phyloP scores from a whole-genome alignment of 2,113 vertebrate species.

The Verasper variegatus region DNA sequence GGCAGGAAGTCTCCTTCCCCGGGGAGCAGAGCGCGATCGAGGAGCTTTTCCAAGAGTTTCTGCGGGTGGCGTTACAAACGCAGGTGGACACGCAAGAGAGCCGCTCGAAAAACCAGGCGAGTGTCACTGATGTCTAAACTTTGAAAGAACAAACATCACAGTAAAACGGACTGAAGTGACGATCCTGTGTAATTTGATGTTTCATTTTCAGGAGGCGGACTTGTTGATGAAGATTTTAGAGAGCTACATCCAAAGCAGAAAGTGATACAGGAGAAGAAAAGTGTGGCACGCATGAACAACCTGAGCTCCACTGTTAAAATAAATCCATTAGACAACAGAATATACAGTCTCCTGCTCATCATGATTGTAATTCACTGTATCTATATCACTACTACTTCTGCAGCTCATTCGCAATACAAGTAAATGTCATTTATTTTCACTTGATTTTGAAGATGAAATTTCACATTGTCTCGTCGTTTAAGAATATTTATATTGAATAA shows the following conservation, averaged over 20 bases:
- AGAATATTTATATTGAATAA: constrained; percentile 77
- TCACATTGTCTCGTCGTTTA: constrained; percentile 48
- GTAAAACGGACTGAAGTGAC: background rate
- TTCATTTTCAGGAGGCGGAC: constrained; percentile 80
- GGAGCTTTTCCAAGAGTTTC: constrained; percentile 83
- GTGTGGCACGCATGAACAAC: constrained; percentile 33
- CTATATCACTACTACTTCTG: constrained; percentile 2
- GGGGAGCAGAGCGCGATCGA: constrained; percentile 74
- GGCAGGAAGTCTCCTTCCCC: constrained; percentile 56
- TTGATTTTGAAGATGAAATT: constrained; percentile 49
- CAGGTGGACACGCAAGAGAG: constrained; percentile 77
- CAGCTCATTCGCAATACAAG: constrained; percentile 45
- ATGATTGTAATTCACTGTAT: constrained; percentile 61
- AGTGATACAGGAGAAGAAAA: constrained; percentile 49
- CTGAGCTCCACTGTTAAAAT: constrained; percentile 33
- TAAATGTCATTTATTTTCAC: background rate
- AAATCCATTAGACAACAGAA: constrained; percentile 35
- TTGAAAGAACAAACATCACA: background rate
- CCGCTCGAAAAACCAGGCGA: constrained; percentile 81
- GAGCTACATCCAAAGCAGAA: constrained; percentile 84
- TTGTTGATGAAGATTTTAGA: constrained; percentile 86
- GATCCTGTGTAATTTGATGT: background rate
- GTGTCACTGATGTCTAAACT: background rate
- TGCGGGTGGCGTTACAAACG: constrained; percentile 82
- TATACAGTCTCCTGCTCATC: constrained; percentile 47